Percentiles rank a stretch among this genome's conserved stretches.
phyloP scores from a whole-genome alignment of 2,113 vertebrate species.

The Pontoporia blainvillei region DNA sequence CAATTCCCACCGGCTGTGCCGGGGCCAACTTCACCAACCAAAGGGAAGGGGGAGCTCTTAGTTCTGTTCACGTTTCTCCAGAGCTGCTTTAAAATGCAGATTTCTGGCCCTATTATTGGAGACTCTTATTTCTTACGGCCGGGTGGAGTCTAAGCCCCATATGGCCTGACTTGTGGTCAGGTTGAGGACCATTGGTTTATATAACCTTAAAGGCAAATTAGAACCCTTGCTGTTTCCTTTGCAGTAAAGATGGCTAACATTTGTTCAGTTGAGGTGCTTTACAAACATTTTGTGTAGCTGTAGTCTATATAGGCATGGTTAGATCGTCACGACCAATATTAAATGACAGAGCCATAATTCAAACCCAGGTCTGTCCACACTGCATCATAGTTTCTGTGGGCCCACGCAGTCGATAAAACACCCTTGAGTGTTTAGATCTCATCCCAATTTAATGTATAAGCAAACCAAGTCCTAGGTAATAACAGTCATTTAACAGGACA shows the following conservation, averaged over 20 bases:
- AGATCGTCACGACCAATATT: background rate
- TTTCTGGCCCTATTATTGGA: background rate
- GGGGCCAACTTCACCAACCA: no score
- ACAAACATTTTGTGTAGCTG: background rate
- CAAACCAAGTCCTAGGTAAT: background rate
- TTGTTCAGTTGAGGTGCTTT: background rate
- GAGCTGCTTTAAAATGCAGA: background rate
- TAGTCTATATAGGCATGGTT: accelerated
- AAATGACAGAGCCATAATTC: background rate
- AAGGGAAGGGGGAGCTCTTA: background rate
- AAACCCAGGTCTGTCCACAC: background rate
- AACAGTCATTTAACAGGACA: background rate
- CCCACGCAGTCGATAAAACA: background rate
- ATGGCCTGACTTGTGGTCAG: background rate
- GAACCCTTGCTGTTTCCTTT: background rate
- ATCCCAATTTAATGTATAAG: background rate
- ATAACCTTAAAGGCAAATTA: background rate
- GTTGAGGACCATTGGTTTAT: no score
- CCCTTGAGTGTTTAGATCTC: background rate
- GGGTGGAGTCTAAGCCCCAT: background rate
- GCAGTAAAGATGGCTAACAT: background rate
- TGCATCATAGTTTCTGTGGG: background rate
- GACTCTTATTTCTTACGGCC: background rate
- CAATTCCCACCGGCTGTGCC: no score
- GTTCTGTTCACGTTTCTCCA: background rate